A percentile compares a stretch with the other conserved stretches of the same genome.
Evolutionary conservation across 2,888 invertebrate species (phyloP).

Genomic region (Patella depressa): DNA sequence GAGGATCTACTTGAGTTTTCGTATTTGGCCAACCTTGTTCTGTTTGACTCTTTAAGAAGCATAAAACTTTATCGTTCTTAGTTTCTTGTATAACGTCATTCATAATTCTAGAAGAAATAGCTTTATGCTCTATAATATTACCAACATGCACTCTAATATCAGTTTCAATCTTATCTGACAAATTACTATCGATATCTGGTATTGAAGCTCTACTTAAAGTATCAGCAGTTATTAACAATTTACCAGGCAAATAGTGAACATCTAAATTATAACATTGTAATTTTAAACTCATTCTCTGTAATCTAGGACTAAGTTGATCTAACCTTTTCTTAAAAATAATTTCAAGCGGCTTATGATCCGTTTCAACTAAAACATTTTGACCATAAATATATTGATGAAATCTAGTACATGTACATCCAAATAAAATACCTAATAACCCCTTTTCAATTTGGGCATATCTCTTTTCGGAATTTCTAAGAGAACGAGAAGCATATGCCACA

Average conservation of each 20-base stretch:
- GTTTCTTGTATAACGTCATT: not conserved
- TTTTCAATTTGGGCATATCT: not conserved
- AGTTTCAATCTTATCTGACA: not conserved
- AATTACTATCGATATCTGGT: not conserved
- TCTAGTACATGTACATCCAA: not conserved
- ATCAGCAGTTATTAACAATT: not conserved
- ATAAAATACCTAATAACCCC: not conserved
- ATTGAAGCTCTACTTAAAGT: not conserved
- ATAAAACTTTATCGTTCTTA: not conserved
- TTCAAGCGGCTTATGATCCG: not conserved
- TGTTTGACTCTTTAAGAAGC: not conserved
- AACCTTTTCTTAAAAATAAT: not conserved
- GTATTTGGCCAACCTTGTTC: not conserved
- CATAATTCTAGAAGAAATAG: not conserved
- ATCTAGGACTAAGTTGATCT: conserved; percentile 3
- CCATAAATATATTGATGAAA: conserved; percentile 6
- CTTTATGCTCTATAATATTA: not conserved
- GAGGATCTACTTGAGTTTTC: not conserved
- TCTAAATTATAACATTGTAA: not conserved
- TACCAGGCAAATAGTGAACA: not conserved
- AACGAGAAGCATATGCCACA: not conserved
- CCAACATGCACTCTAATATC: not conserved
- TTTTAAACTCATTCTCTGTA: conserved; percentile 1
- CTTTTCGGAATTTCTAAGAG: not conserved
- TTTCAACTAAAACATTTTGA: not conserved